Base-by-base conservation (phyloP, 2,797 vertebrate species). In the Xiphophorus birchmanni region DNA sequence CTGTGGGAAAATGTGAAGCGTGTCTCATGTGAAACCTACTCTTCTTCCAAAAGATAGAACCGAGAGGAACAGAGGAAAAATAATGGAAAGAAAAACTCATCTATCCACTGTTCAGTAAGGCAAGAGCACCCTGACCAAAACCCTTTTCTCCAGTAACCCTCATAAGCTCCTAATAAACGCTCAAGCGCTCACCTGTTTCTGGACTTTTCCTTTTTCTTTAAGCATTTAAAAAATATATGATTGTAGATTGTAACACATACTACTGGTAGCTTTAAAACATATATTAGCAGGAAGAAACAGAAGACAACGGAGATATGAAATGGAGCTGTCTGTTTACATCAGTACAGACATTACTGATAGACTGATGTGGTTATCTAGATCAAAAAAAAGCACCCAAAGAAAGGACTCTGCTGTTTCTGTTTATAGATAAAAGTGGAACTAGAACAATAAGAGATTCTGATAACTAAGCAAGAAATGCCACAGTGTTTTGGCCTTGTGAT, bases 1-100 rank as follows among this genome's bases (percentile, higher is more conserved):
- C 82, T 87, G 88, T 91, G 90, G 90, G 92, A 93, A 93, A 93
- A 90, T 86, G 76, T 80, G 79, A 75, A 63, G 82, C 73, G 85
- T 92, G 83, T 88, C 83, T 92, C 88, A 87, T 82, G 74, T 81
- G 74, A 58, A 85, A 84, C 78, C 81, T 47, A 58, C 77, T 78
- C 23, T n/a, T 0, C 48, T 74, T 60, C 67, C 60, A 72, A 75
- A 80, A 84, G 80, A 87, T 73, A 73, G 83, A 87, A 77, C 80
- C 29, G 32, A 65, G 65, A 84, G 77, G 82, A 56, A 75, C 71
- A 52, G 71, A 75, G 58, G 73, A 79, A 74, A 45, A 80, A 81
- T 80, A 78, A 23, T 29, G 17, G 63, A 45, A 73, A 58, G 29
- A 72, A 47, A 60, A 8, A 0, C 1, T 8, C 45, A 45, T 90